Conservation (phyloP, 2,888 invertebrate genomes). For the Dryocosmus kuriphilus region DNA sequence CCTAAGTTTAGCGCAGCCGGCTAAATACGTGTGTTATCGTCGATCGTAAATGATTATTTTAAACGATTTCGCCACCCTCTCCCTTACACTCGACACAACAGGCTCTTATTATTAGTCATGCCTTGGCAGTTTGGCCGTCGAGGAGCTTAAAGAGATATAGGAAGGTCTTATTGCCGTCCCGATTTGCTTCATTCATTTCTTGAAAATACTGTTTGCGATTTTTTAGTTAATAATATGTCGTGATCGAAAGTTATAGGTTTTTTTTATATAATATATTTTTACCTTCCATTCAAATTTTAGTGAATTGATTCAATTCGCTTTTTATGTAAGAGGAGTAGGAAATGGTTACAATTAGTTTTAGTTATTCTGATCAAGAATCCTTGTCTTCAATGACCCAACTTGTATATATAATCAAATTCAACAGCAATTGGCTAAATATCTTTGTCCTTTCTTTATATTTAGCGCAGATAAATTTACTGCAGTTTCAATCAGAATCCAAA, state of each 20-base stretch:
- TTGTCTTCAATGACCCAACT: no score
- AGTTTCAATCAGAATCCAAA: neutral
- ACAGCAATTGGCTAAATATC: neutral
- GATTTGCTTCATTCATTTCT: neutral
- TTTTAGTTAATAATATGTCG: neutral
- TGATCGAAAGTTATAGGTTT: no score
- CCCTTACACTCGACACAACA: neutral
- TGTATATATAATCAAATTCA: neutral
- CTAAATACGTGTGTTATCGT: constrained; percentile 55
- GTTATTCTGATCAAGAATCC: no score
- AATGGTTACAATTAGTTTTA: no score
- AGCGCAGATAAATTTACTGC: neutral
- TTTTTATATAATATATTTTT: no score
- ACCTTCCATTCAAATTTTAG: no score
- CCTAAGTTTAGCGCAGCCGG: constrained; percentile 59
- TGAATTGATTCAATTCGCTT: no score
- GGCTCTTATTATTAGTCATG: constrained; percentile 46
- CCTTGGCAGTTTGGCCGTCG: neutral
- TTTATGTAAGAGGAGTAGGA: no score
- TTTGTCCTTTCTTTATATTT: neutral
- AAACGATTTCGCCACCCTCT: constrained; percentile 44
- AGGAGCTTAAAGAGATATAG: neutral
- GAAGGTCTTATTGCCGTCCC: neutral
- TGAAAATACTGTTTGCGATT: neutral
- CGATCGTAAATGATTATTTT: constrained; percentile 57